Evolutionary conservation across 2,797 vertebrate species (phyloP).

Genomic region (Rhinatrema bivittatum): DNA sequence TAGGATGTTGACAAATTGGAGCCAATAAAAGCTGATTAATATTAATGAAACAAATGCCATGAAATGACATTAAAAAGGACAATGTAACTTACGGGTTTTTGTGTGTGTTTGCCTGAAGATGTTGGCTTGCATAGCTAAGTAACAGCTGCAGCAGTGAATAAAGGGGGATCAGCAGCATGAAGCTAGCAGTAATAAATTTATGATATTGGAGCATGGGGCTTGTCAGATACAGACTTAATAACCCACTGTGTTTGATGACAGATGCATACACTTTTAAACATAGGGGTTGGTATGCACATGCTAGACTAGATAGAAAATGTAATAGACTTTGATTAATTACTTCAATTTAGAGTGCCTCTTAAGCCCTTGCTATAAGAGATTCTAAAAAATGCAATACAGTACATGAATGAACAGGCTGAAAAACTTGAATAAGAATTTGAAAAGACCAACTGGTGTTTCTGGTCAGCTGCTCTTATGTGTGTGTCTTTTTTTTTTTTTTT

Average conservation of each 20-base stretch:
- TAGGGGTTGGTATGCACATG: not conserved
- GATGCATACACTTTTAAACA: not conserved
- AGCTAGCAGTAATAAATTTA: not conserved
- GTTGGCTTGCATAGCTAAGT: not conserved
- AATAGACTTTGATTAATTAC: too few species aligned
- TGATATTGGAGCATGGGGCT: not conserved
- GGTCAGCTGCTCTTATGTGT: too few species aligned
- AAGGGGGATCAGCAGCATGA: not conserved
- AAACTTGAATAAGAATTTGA: too few species aligned
- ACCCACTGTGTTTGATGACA: not conserved
- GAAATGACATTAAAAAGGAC: not conserved
- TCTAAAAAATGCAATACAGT: too few species aligned
- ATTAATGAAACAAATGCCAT: not conserved
- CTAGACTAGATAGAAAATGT: too few species aligned
- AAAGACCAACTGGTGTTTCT: too few species aligned
- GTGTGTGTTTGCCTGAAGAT: not conserved
- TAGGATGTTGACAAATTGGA: too few species aligned
- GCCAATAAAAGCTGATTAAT: slow-evolving; percentile 3
- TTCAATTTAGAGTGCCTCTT: too few species aligned
- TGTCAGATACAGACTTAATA: not conserved
- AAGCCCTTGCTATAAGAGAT: too few species aligned
- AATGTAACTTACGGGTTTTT: not conserved
- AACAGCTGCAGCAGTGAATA: not conserved
- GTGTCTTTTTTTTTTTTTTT: too few species aligned
- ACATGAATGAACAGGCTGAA: too few species aligned